phyloP scores from a whole-genome alignment of 30 jellyfish, hydroid and myxozoan genomes.

The Calvadosia cruxmelitensis region DNA sequence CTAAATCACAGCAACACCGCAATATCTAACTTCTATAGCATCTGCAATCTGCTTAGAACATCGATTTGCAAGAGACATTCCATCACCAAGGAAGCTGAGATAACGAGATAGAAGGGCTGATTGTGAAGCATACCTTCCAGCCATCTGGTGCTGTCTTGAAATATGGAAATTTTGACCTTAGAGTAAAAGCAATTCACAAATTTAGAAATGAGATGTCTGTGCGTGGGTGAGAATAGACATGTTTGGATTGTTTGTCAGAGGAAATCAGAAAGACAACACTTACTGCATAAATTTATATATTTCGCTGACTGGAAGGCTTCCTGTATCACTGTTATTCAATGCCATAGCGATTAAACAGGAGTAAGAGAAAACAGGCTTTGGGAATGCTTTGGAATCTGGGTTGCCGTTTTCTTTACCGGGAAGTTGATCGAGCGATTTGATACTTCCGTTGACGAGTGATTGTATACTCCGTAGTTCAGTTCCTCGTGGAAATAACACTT shows the following conservation, averaged over 20 bases:
- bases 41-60: too few species aligned
- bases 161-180: slow-evolving; percentile 88
- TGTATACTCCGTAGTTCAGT: neutral
- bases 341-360: slow-evolving; percentile 98
- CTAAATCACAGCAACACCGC: too few species aligned
- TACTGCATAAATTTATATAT: slow-evolving; percentile 95
- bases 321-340: slow-evolving; percentile 73
- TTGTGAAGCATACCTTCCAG: slow-evolving; percentile 96
- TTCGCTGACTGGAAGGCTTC: slow-evolving; percentile 97
- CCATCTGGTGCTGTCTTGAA: slow-evolving; percentile 99
- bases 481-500: neutral
- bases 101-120: too few species aligned
- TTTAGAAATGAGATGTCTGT: neutral
- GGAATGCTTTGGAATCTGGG: slow-evolving; percentile 71
- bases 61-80: too few species aligned
- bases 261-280: slow-evolving; percentile 8
- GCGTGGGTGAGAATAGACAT: neutral
- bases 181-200: neutral
- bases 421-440: slow-evolving; percentile 27
- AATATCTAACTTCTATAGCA: too few species aligned
- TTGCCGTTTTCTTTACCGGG: slow-evolving; percentile 74
- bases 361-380: slow-evolving; percentile 95
- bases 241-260: too few species aligned
- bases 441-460: slow-evolving; percentile 6
- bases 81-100: too few species aligned